These are phyloP conservation scores for Promerops cafer DNA, from an alignment of 2,113 vertebrate species.

Conservation along the genomic window DNA sequence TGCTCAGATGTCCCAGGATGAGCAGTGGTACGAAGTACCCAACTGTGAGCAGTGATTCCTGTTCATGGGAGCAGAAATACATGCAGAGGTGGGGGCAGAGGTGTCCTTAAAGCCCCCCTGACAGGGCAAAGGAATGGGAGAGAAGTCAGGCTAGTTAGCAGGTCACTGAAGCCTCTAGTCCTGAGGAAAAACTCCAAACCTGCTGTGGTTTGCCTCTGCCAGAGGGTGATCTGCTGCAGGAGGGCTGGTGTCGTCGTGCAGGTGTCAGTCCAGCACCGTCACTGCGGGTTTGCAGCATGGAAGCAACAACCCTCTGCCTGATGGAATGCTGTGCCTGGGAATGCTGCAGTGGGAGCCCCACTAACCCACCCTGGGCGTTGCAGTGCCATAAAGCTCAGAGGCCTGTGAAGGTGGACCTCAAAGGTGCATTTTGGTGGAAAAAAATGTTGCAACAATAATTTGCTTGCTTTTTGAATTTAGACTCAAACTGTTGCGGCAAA, in stretches of 20 bases:
- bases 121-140: neutral
- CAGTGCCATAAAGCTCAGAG: neutral
- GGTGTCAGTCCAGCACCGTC: rapidly evolving
- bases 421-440: neutral
- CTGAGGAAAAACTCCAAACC: neutral
- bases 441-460: neutral
- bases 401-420: neutral
- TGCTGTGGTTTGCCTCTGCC: neutral
- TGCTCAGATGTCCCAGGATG: neutral
- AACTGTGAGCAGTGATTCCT: neutral
- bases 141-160: neutral
- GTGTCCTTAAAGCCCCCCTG: neutral
- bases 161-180: neutral
- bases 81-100: neutral
- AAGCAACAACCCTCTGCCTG: neutral
- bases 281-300: rapidly evolving
- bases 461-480: neutral
- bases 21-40: neutral
- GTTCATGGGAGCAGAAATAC: neutral
- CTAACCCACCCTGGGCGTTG: neutral
- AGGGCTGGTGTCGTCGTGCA: neutral
- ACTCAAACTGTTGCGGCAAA: neutral
- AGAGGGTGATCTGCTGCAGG: neutral
- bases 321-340: neutral
- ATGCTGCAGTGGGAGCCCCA: neutral